Base-by-base conservation (phyloP, 2,888 invertebrate species). In the Danaus chrysippus region DNA sequence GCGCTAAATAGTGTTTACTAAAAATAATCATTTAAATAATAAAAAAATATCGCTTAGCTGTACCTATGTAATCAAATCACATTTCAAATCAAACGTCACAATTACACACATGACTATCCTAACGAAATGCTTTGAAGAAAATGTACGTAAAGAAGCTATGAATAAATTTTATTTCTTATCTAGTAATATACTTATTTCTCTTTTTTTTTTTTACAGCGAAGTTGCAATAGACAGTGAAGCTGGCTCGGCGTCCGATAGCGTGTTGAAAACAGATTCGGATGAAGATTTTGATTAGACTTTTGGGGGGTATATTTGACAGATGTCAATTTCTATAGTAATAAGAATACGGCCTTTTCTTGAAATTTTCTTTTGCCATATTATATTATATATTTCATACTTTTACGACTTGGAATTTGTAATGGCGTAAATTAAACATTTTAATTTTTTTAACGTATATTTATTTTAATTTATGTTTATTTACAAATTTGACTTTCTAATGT, bases 221-320 rank as follows among this genome's bases (percentile, higher is more conserved):
- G 75, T 83, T 52, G 83, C 83, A 57, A 81, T 84, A 65, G 90
- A 91, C 79, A 91, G 91, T 75, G 91, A 91, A 59, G 73, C 81
- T 0, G 89, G 86, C 43, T 90, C 91, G 6, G 88, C 84, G n/a
- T 86, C 89, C 8, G 91, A 91, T 76, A 91, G 91, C 78, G 87
- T 87, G 41, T 77, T 91, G 69, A 87, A 86, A 72, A 90, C 91
- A 13, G 91, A 91, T 73, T 91, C 91, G 10, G 91, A 91, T 70
- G 91, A 91, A 68, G 91, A 91, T 74, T 91, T 88, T 67, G 91
- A 91, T 74, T 91, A 75, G 64, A 59, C 9, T 10, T 46, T 52
- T n/a, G 17, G 10, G 1, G 49, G 2, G n/a, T n/a, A 17, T 10
- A n/a, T 10, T 11, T 49, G 49, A 11, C 49, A n/a, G 9, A 10